A percentile compares a stretch with the other conserved stretches of the same genome.
Evolutionary conservation across 2,113 vertebrate genomes (phyloP).

Genomic region (Urocolius indicus): DNA sequence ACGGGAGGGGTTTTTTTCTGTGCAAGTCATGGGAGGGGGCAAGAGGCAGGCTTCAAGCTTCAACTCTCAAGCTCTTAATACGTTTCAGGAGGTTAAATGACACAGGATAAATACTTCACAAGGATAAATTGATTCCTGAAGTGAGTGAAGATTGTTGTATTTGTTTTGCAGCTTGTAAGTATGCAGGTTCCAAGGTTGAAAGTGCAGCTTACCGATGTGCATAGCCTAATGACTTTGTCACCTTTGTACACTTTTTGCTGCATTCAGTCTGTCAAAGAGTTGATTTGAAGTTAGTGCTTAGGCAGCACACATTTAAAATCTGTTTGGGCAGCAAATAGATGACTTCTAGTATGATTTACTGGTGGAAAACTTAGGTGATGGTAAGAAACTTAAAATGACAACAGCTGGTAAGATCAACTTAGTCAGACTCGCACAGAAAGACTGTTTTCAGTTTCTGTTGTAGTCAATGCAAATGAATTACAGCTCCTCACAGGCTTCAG

Average conservation of each 20-base stretch:
- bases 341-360: not conserved
- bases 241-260: not conserved
- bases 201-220: not conserved
- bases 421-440: not conserved
- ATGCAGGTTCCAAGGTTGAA: not conserved
- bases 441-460: not conserved
- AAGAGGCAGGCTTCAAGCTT: accelerated
- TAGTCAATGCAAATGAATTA: not conserved
- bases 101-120: not conserved
- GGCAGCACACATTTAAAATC: not conserved
- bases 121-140: not conserved
- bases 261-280: not conserved
- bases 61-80: not conserved
- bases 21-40: not conserved
- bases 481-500: not conserved
- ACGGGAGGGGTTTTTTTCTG: not conserved
- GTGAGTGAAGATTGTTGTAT: not conserved
- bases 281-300: not conserved
- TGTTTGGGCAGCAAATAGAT: not conserved
- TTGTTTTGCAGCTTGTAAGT: not conserved
- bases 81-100: not conserved
- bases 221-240: not conserved
- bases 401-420: not conserved
- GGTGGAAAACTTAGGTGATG: not conserved
- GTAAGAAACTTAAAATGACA: not conserved